A percentile compares a stretch with the other conserved stretches of the same genome.
Evolutionary conservation across 2,113 vertebrate genomes (phyloP).

Genomic region (Noctilio leporinus): DNA sequence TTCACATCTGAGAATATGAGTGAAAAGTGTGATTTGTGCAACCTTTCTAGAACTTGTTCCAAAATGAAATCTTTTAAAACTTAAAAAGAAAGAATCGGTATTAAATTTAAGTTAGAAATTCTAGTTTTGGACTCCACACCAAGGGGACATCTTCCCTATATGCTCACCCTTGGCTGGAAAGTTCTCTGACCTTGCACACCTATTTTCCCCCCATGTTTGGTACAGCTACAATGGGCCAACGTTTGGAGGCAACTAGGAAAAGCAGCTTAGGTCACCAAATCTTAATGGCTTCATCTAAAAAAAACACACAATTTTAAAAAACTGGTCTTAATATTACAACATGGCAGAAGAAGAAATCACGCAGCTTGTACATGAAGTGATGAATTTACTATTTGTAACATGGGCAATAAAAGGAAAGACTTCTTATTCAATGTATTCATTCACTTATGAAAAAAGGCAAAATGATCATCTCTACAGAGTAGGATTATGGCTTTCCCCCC

Average conservation of each 20-base stretch:
- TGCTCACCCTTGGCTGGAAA: not conserved
- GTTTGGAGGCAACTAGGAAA: not conserved
- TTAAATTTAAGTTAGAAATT: not conserved
- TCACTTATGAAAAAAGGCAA: not conserved
- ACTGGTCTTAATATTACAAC: not conserved
- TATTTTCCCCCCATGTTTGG: not conserved
- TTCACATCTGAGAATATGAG: not conserved
- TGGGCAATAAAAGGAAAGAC: not conserved
- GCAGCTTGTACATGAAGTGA: not conserved
- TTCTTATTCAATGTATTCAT: not conserved
- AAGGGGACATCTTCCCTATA: too few relatives aligned
- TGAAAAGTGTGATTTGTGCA: not conserved
- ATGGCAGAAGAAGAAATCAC: not conserved
- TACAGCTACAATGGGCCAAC: not conserved
- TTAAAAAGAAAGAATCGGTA: not conserved
- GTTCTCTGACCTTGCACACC: not conserved
- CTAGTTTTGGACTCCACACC: not conserved
- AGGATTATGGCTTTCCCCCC: too few relatives aligned
- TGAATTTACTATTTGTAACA: not conserved
- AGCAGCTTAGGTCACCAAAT: not conserved
- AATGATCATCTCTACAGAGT: not conserved
- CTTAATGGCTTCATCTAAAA: not conserved
- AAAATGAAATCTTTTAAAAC: not conserved
- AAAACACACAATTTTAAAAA: not conserved
- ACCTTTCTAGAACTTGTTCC: not conserved